Conservation (phyloP, 2,113 vertebrate genomes). For the Sebastes fasciatus region DNA sequence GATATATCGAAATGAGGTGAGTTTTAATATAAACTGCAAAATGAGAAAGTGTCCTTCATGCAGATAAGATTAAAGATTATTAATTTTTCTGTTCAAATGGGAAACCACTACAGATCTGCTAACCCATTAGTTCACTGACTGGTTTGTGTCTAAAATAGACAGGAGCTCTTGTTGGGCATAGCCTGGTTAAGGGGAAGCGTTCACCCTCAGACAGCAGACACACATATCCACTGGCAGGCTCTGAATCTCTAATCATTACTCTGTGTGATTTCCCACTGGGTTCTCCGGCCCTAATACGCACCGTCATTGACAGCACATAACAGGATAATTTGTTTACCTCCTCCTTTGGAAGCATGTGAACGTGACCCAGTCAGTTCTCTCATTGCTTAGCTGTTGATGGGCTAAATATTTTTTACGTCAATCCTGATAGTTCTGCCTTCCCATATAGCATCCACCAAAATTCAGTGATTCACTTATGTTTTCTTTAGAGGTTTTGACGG, state of each 20-base stretch:
- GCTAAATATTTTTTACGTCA: constrained; percentile 33
- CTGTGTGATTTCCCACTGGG: constrained; percentile 70
- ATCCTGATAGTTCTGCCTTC: constrained; percentile 30
- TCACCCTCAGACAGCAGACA: constrained; percentile 29
- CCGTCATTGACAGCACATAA: constrained; percentile 58
- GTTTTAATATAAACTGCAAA: constrained; percentile 44
- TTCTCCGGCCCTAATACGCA: constrained; percentile 52
- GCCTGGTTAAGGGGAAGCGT: constrained; percentile 40
- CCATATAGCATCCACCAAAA: not conserved
- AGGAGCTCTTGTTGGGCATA: constrained; percentile 15
- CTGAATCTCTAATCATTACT: constrained; percentile 62
- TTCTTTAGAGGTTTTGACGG: constrained; percentile 14
- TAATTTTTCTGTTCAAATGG: not conserved
- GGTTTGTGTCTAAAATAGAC: constrained; percentile 27
- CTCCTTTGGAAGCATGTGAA: constrained; percentile 57
- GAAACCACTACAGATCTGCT: not conserved
- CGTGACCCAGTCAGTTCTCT: constrained; percentile 52
- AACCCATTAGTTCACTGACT: constrained; percentile 3
- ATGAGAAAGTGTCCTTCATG: constrained; percentile 21
- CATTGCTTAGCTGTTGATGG: constrained; percentile 47
- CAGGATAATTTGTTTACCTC: constrained; percentile 74
- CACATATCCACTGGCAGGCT: constrained; percentile 36
- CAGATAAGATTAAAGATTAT: constrained; percentile 23
- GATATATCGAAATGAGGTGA: constrained; percentile 14
- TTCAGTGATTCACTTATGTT: constrained; percentile 19